Base-by-base conservation (phyloP, 2,888 invertebrate genomes). In the Horisme vitalbata region DNA sequence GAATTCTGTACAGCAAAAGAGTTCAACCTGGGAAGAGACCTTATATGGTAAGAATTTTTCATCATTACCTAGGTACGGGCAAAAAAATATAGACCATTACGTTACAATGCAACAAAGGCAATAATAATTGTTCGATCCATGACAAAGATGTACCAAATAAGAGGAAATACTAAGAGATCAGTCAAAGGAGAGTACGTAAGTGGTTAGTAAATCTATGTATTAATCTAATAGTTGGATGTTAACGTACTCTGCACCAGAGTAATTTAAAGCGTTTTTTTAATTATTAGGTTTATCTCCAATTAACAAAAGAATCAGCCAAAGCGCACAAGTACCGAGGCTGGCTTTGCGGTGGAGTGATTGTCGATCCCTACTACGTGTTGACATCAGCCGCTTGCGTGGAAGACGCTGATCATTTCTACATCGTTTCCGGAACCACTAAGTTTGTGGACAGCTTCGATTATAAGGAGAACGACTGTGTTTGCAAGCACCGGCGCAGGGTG, bases 311-410 rank as follows among this genome's bases (percentile, higher is more conserved):
- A 43, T 88, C 88, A 0, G 86, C 86, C 0, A 88, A 88, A 55
- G 84, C 81, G 0, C 85, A 87, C 52, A 88, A 87, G 32, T 88
- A 87, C 54, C 72, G 80, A 0, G 87, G 87, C 31, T 89, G 88
- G 88, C 54, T 89, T 1, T 89, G 88, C 45, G 88, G 85, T 0
- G 88, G 88, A 0, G 87, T 88, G 14, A 84, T 89, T 7, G 80
- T 89, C 0, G 75, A 85, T 7, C 52, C 68, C 0, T 63, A 57
- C 39, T 89, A 86, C 18, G 88, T 89, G 1, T 70, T 89, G 0
- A 88, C 88, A 0, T 89, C 88, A 8, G 88, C 88, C 0, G 88
- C 88, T 0, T 89, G 88, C 20, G 88, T 89, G 0, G 88, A 89
- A 63, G 88, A 89, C 15, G 88, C 88, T 0, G 88, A 88, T 11